These are phyloP conservation scores for Asbolus verrucosus DNA, from an alignment of 1,140 invertebrate species.

Conservation along the genomic window DNA sequence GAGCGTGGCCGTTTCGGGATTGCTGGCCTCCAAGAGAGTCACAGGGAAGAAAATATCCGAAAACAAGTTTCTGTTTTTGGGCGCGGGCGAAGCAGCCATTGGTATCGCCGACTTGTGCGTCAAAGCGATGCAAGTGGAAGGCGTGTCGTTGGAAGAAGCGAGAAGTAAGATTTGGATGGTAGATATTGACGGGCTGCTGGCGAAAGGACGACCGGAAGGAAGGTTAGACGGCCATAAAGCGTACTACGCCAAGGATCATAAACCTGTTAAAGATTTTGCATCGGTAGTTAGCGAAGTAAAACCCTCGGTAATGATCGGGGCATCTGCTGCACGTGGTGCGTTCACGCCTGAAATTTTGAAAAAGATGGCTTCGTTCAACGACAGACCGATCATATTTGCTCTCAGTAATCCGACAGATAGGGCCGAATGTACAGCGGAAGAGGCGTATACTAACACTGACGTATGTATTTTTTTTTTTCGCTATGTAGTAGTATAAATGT, in stretches of 20 bases:
- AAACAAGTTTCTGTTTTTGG: conserved; percentile 89
- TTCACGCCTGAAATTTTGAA: conserved; percentile 89
- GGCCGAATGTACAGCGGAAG: conserved; percentile 96
- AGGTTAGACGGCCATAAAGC: conserved; percentile 81
- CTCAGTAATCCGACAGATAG: conserved; percentile 96
- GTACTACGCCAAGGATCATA: conserved; percentile 86
- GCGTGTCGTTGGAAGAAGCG: conserved; percentile 80
- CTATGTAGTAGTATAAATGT: too few relatives aligned
- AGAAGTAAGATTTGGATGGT: conserved; percentile 89
- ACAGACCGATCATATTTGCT: conserved; percentile 93
- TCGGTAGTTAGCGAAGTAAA: conserved; percentile 86
- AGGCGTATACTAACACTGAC: conserved; percentile 88
- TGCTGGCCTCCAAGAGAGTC: conserved; percentile 84
- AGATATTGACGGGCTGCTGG: conserved; percentile 86
- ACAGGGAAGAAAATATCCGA: conserved; percentile 84
- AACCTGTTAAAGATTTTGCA: conserved; percentile 80
- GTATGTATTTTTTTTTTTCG: too few relatives aligned
- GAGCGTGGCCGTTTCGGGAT: conserved; percentile 87
- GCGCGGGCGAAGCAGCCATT: conserved; percentile 92
- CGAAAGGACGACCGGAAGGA: conserved; percentile 79
- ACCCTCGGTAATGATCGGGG: conserved; percentile 88
- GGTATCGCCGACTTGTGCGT: conserved; percentile 90
- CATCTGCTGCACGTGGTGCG: conserved; percentile 87
- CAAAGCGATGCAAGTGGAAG: conserved; percentile 88
- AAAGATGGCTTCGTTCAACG: conserved; percentile 88